Conservation (phyloP, 2,797 vertebrate species). For the Phrynocephalus vlangalii region DNA sequence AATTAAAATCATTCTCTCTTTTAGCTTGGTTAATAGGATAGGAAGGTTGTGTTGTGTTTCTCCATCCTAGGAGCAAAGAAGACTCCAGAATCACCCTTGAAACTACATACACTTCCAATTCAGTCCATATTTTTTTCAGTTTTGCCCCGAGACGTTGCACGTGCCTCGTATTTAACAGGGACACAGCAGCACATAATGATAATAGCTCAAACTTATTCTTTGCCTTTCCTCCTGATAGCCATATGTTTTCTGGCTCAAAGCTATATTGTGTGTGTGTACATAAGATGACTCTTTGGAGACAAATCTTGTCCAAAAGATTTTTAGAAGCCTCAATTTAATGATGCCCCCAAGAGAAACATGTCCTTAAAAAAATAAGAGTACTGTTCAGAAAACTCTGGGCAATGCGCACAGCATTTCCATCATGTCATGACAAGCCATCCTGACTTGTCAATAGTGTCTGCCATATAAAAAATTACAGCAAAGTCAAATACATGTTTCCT, state of each 20-base stretch:
- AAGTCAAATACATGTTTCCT: conserved; percentile 25
- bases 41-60: too few relatives aligned
- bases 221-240: not conserved
- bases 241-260: conserved; percentile 47
- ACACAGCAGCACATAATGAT: conserved; percentile 29
- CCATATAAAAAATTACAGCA: conserved; percentile 56
- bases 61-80: too few relatives aligned
- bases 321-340: conserved; percentile 48
- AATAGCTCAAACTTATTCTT: conserved; percentile 54
- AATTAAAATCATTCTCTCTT: too few relatives aligned
- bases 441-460: conserved; percentile 50
- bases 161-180: conserved; percentile 45
- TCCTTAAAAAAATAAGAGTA: conserved; percentile 16
- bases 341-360: conserved; percentile 51
- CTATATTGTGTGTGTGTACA: conserved; percentile 14
- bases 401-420: conserved; percentile 49
- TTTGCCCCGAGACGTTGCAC: too few relatives aligned
- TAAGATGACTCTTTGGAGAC: conserved; percentile 47
- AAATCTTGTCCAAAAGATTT: conserved; percentile 44
- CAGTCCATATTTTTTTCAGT: too few relatives aligned
- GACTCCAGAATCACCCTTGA: too few relatives aligned
- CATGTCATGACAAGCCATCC: conserved; percentile 22
- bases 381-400: conserved; percentile 34
- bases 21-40: too few relatives aligned
- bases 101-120: too few relatives aligned